Percentiles rank a stretch among this genome's conserved stretches.
Conservation (phyloP, 1,140 invertebrate species). For the Halesus radiatus region DNA sequence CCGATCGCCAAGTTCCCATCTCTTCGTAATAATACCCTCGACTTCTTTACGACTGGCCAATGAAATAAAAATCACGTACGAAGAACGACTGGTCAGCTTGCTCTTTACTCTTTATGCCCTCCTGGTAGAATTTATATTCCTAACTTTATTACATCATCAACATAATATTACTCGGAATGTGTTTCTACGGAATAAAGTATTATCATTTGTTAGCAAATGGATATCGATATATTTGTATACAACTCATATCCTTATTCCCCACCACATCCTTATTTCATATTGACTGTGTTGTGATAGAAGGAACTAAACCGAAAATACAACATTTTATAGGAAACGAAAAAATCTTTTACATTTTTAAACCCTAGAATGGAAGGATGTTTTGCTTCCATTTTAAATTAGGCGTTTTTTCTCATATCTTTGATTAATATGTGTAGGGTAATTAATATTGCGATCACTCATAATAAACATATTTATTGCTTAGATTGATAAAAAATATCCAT, state of each 20-base stretch:
- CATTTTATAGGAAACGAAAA: no score
- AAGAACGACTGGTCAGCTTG: conserved; percentile 39
- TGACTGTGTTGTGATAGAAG: no score
- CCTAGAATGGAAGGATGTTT: no score
- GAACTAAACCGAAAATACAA: no score
- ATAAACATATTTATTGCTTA: no score
- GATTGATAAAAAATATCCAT: no score
- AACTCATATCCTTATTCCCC: conserved; percentile 33
- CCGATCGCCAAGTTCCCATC: conserved; percentile 2
- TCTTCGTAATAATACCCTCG: conserved; percentile 29
- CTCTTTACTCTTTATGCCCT: conserved; percentile 3
- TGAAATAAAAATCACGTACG: conserved; percentile 52
- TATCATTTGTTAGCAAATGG: conserved; percentile 54
- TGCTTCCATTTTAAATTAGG: no score
- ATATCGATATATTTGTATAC: conserved; percentile 47
- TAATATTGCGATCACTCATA: no score
- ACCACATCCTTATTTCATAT: no score
- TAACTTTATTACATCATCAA: conserved; percentile 56
- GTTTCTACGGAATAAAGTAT: conserved; percentile 51
- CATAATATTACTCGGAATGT: conserved; percentile 53
- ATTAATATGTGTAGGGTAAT: no score
- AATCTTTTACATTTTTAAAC: no score
- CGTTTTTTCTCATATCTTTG: no score
- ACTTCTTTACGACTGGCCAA: conserved; percentile 46
- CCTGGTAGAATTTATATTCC: conserved; percentile 49